These are phyloP conservation scores for Dioctria rufipes DNA, from an alignment of 2,888 invertebrate genomes.

Conservation along the genomic window DNA sequence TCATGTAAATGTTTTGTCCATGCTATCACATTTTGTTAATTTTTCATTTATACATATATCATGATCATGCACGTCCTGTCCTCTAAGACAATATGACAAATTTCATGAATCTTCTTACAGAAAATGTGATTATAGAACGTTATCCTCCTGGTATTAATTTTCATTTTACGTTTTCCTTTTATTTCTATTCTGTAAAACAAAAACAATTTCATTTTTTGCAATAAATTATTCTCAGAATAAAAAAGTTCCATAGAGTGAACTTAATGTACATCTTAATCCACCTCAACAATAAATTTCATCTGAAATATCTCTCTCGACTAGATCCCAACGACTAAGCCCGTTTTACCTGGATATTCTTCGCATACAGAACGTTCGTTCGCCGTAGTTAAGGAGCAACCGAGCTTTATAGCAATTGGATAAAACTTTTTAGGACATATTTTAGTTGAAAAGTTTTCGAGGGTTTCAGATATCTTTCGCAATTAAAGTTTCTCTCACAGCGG, in stretches of 20 bases:
- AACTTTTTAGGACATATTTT: conserved; percentile 49
- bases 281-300: conserved; percentile 39
- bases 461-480: conserved; percentile 46
- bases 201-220: conserved; percentile 33
- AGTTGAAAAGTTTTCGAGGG: conserved; percentile 49
- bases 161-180: not conserved
- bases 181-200: not conserved
- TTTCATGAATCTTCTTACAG: too few relatives aligned
- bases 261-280: conserved; percentile 46
- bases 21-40: too few relatives aligned
- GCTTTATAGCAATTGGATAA: conserved; percentile 46
- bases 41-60: too few relatives aligned
- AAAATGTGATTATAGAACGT: not conserved
- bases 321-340: conserved; percentile 20
- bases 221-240: conserved; percentile 35
- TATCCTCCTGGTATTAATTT: not conserved
- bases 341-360: conserved; percentile 18
- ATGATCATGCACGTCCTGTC: too few relatives aligned
- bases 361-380: not conserved
- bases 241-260: conserved; percentile 18
- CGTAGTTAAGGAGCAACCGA: not conserved
- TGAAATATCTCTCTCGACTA: conserved; percentile 25
- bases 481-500: conserved; percentile 45
- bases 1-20: too few relatives aligned
- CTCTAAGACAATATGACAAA: too few relatives aligned